Evolutionary conservation across 2,888 invertebrate species (phyloP), one percentile per base, ranked within the genome.

Genomic region (Pyrrhia umbra): DNA sequence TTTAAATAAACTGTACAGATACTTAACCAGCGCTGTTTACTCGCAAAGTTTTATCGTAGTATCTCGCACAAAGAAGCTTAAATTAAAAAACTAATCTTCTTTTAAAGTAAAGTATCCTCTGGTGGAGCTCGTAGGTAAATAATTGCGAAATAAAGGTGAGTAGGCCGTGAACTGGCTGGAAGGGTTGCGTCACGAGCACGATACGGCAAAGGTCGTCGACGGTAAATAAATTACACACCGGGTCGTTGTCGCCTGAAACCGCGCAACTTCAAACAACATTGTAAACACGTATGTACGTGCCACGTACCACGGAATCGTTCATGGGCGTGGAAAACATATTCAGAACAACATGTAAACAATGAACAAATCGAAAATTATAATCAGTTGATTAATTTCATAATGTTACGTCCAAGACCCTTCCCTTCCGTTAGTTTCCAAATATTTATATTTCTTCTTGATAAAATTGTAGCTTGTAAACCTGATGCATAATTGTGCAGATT

Each of bases 181-280:
- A 67, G 58, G 67, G 56, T 69, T 67, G 30, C 59, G 70, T 54
- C 68, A 64, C 68, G 54, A 59, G 60, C 55, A 52, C 59, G 21
- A 51, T 37, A 27, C 55, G 75, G 81, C 77, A 73, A 68, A 81
- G 79, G 83, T 74, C 69, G 68, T 54, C 61, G 43, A 55, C 61
- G 43, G 75, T 76, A 81, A 80, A 83, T 82, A 82, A 80, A 82
- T 83, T 75, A 75, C 74, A 45, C 50, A 60, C 61, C 45, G 65
- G 52, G 56, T 58, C 57, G 40, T 42, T 43, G 25, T 45, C 47
- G 30, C 23, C 56, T 60, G 52, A 67, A 68, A 66, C 65, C 68
- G 9, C 59, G 54, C 43, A 39, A 45, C 43, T 59, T 59, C 46
- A 43, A 56, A 58, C 39, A 47, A 42, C 46, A 42, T 30, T 10